A percentile compares a stretch with the other conserved stretches of the same genome.
Conservation (phyloP, 2,797 vertebrate genomes). For the Anolis apletophallus region DNA sequence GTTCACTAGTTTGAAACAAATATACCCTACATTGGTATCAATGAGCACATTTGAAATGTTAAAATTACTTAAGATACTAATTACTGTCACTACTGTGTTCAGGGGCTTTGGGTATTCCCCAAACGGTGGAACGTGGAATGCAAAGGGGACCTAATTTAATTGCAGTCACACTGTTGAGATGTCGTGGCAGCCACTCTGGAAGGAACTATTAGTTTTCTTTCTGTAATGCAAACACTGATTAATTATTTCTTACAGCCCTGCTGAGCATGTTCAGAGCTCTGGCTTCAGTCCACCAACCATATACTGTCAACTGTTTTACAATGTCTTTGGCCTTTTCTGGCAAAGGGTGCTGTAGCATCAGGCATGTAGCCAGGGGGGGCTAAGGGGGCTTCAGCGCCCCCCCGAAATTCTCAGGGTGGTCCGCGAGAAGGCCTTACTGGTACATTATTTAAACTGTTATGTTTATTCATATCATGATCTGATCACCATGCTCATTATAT, state of each 20-base stretch:
- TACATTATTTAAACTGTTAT: no score
- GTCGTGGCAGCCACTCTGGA: slow-evolving; percentile 47
- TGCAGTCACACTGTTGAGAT: slow-evolving; percentile 55
- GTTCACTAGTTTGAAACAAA: slow-evolving; percentile 34
- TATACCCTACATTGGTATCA: slow-evolving; percentile 25
- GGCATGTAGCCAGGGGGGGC: no score
- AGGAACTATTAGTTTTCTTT: slow-evolving; percentile 52
- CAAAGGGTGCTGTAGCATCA: no score
- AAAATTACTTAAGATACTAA: slow-evolving; percentile 67
- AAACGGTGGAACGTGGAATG: slow-evolving; percentile 48
- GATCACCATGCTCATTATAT: no score
- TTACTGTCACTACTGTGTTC: slow-evolving; percentile 50
- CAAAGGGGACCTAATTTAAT: slow-evolving; percentile 42
- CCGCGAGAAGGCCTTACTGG: no score
- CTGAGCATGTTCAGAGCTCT: slow-evolving; percentile 25
- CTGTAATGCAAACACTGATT: slow-evolving; percentile 50
- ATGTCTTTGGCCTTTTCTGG: no score
- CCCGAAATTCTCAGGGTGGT: no score
- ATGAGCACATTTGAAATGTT: slow-evolving; percentile 54
- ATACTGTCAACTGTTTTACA: no score
- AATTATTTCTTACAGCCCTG: slow-evolving; percentile 46
- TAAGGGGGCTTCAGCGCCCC: no score
- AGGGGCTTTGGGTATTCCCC: slow-evolving; percentile 57
- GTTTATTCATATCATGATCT: no score
- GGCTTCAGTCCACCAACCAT: neutral